Percentiles rank a stretch among this genome's conserved stretches.
phyloP scores from a whole-genome alignment of 92 coral and sea anemone species.

The Epizoanthus stellaris region DNA sequence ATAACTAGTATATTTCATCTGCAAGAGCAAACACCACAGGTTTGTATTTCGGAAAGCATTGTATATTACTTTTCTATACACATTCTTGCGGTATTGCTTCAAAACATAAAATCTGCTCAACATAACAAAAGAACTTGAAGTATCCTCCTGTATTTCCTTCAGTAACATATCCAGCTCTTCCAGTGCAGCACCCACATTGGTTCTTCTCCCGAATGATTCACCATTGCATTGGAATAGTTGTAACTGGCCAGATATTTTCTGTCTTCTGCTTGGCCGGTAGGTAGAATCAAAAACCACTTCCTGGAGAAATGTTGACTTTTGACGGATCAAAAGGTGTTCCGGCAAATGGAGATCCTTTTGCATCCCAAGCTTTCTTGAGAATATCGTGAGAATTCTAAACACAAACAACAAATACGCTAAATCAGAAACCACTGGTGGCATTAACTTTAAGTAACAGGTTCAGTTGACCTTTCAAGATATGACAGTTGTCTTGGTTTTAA shows the following conservation, averaged over 20 bases:
- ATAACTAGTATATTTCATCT: background rate
- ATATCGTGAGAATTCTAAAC: constrained; percentile 91
- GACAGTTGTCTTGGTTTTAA: background rate
- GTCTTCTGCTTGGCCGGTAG: background rate
- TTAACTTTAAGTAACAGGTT: background rate
- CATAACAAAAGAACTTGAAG: background rate
- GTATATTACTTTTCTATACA: background rate
- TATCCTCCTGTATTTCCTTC: background rate
- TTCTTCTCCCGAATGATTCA: background rate
- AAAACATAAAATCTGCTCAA: background rate
- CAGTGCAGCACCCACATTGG: background rate
- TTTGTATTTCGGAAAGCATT: background rate
- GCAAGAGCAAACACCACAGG: background rate
- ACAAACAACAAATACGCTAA: constrained; percentile 20
- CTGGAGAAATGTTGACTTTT: constrained; percentile 90
- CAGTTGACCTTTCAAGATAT: background rate
- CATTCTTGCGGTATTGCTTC: background rate
- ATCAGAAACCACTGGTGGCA: background rate
- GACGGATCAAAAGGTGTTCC: constrained; percentile 99
- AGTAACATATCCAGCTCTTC: background rate
- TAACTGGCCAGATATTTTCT: too few species aligned
- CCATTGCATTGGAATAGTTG: too few species aligned
- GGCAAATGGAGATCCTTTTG: constrained; percentile 98
- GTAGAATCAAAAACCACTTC: constrained; percentile 54
- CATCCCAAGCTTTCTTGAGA: constrained; percentile 98